phyloP scores from a whole-genome alignment of 2,888 invertebrate genomes.

The Hydrotaea cyrtoneurina region DNA sequence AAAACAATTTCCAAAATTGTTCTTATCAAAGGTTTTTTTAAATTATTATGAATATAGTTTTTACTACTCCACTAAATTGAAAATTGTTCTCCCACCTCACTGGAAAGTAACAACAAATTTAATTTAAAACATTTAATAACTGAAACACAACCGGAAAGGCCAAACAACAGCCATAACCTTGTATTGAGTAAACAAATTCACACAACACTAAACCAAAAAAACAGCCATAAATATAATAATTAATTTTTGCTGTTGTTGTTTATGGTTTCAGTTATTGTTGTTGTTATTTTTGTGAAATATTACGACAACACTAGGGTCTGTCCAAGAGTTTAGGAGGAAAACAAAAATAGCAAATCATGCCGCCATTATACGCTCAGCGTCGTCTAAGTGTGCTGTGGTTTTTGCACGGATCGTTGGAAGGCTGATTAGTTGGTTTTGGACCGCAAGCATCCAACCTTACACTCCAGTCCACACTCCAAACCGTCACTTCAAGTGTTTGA shows the following conservation, averaged over 20 bases:
- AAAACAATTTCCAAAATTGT: no score
- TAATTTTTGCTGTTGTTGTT: slow-evolving; percentile 3
- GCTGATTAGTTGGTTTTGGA: background rate
- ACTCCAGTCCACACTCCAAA: slow-evolving; percentile 17
- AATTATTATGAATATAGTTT: no score
- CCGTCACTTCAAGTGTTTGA: slow-evolving; percentile 40
- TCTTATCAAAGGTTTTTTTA: no score
- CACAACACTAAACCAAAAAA: background rate
- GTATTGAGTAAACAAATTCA: background rate
- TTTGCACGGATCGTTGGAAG: background rate
- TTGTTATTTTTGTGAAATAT: background rate
- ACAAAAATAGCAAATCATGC: background rate
- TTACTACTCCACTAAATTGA: no score
- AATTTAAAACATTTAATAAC: slow-evolving; percentile 2
- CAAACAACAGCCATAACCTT: slow-evolving; percentile 7
- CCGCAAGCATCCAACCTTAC: slow-evolving; percentile 7
- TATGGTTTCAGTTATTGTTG: background rate
- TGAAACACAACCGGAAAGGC: background rate
- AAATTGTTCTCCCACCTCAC: no score
- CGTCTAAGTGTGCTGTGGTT: background rate
- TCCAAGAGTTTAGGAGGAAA: background rate
- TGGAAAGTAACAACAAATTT: slow-evolving; percentile 2
- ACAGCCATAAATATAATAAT: slow-evolving; percentile 7
- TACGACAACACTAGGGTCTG: background rate
- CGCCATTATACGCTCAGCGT: background rate